Percentiles rank a stretch among this genome's conserved stretches.
Conservation (phyloP, 2,113 vertebrate species). For the Caloenas nicobarica region DNA sequence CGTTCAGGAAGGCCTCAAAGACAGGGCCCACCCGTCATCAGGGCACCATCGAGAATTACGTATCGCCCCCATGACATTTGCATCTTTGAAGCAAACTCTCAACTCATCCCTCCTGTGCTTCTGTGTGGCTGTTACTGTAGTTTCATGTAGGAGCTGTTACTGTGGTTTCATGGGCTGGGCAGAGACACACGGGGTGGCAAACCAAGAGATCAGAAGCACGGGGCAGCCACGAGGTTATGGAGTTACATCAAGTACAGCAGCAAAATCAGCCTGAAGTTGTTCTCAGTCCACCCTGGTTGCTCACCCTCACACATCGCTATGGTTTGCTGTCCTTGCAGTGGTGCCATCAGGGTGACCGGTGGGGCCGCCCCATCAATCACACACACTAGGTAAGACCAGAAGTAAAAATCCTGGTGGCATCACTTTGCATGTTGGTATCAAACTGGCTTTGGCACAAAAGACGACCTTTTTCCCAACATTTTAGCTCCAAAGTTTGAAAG, state of each 20-base stretch:
- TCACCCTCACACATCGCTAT: fast-evolving
- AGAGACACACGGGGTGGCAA: neutral
- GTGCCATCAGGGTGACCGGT: neutral
- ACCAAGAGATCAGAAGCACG: neutral
- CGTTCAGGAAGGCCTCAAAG: slow-evolving; percentile 49
- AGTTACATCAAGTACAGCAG: neutral
- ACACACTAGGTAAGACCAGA: neutral
- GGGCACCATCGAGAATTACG: neutral
- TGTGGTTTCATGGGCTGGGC: fast-evolving
- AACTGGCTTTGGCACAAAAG: neutral
- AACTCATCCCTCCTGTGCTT: neutral
- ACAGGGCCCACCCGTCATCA: neutral
- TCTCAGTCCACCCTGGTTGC: neutral
- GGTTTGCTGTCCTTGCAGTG: neutral
- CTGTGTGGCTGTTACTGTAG: fast-evolving
- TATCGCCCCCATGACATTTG: neutral
- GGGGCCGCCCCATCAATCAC: neutral
- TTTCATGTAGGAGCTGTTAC: fast-evolving
- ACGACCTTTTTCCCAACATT: neutral
- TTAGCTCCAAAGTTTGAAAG: neutral
- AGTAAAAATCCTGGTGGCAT: neutral
- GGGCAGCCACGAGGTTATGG: neutral
- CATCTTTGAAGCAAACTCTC: neutral
- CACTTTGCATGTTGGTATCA: fast-evolving
- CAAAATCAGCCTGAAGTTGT: neutral